Conservation (phyloP, 2,113 vertebrate species). For the Callipepla californica region DNA sequence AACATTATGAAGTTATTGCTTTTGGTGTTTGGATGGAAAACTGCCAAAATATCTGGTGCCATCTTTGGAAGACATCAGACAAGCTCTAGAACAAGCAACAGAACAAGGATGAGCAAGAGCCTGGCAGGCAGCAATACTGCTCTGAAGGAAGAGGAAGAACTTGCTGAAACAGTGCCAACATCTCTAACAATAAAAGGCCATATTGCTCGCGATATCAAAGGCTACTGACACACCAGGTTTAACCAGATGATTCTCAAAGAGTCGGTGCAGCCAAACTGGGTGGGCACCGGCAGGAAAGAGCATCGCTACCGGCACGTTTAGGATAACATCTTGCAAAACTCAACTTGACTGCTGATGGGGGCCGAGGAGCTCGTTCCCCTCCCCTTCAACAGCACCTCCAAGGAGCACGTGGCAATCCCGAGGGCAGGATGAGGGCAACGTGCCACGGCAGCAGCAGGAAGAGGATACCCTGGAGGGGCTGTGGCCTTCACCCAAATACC, state of each 20-base stretch:
- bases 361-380: rapidly evolving
- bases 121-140: neutral
- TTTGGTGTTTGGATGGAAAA: neutral
- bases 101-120: neutral
- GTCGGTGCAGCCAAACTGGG: neutral
- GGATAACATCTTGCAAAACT: neutral
- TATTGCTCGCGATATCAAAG: rapidly evolving
- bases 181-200: neutral
- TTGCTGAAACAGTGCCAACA: neutral
- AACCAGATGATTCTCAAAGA: neutral
- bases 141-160: neutral
- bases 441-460: rapidly evolving
- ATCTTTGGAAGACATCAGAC: neutral
- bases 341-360: rapidly evolving
- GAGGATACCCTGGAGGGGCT: rapidly evolving
- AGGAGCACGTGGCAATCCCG: rapidly evolving
- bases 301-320: rapidly evolving
- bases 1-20: neutral
- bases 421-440: rapidly evolving
- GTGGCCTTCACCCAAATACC: rapidly evolving
- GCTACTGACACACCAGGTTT: rapidly evolving
- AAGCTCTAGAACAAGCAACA: neutral
- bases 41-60: neutral
- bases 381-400: rapidly evolving
- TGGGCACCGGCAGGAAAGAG: neutral